phyloP scores from a whole-genome alignment of 2,888 invertebrate species.

The Xanthia icteritia region DNA sequence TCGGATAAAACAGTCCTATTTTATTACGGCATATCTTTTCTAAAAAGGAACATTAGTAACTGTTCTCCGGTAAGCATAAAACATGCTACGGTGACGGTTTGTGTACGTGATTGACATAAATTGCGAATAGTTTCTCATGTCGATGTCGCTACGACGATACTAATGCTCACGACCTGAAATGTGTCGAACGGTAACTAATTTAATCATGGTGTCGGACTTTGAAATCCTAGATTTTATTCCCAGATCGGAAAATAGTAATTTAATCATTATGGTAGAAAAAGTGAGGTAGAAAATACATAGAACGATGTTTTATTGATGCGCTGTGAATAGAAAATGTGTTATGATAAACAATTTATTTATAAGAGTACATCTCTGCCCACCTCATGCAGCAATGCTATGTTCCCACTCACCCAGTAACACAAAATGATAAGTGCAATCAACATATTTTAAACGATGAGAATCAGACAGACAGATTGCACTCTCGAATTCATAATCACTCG shows the following conservation, averaged over 20 bases:
- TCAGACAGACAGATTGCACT: constrained; percentile 68
- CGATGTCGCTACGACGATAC: constrained; percentile 47
- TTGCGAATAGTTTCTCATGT: constrained; percentile 57
- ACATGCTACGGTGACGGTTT: constrained; percentile 60
- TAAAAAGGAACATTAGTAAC: constrained; percentile 59
- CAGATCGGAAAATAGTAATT: constrained; percentile 9
- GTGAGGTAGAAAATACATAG: neutral
- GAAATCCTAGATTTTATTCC: constrained; percentile 32
- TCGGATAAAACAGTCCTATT: constrained; percentile 49
- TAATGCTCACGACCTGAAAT: constrained; percentile 60
- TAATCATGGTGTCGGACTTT: constrained; percentile 41
- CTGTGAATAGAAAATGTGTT: constrained; percentile 1
- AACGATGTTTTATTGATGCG: neutral
- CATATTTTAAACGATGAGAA: constrained; percentile 46
- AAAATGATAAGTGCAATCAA: constrained; percentile 59
- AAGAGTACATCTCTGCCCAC: neutral
- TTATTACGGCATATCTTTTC: constrained; percentile 60
- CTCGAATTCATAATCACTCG: constrained; percentile 68
- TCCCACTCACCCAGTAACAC: constrained; percentile 61
- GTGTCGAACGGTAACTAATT: constrained; percentile 57
- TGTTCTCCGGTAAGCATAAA: constrained; percentile 55
- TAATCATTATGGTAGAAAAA: constrained; percentile 19
- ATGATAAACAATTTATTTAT: neutral
- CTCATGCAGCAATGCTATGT: neutral
- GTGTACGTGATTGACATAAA: constrained; percentile 65